Evolutionary conservation across 2,888 invertebrate species (phyloP), one percentile per base, ranked within the genome.

Genomic region (Ametastegia equiseti): DNA sequence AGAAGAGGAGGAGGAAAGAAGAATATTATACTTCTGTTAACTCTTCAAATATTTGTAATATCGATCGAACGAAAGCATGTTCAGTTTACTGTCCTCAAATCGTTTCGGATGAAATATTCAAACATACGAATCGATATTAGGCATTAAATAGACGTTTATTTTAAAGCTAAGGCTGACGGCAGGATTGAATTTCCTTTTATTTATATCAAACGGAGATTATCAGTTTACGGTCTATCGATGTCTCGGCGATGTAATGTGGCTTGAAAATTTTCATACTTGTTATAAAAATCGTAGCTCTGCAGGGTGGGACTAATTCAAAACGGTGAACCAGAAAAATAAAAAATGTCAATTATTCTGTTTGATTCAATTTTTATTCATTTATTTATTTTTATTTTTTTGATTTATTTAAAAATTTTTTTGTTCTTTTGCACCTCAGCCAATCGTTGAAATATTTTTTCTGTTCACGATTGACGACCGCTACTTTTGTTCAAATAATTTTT

Each of bases 401-500:
- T 23, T n/a, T 4, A 15, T 63, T 15, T 33, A n/a, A n/a, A n/a
- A n/a, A n/a, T 63, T 15, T 15, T 30, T 13, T 63, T 4, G 50
- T 42, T 42, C 7, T 23, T 50, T 50, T 23, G 13, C 30, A 30
- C 60, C 27, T 30, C 30, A 67, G 65, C n/a, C 65, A 39, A 39
- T 67, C 65, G 65, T 39, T 67, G 2, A 0, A 45, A 71, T 45
- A 15, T 36, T 45, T 30, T 71, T 47, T 27, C 13, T 30, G 30
- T 19, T 67, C n/a, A 39, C 42, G 13, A 71, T 45, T 45, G 71
- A 71, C 42, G 30, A 27, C 27, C 27, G 71, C 27, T 45, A 47
- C 45, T 75, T 19, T 50, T 50, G 50, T 78, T 60, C 30, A 39
- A 78, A 78, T 45, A 39, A 42, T 42, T 30, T 78, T 36, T 39